Base-by-base conservation (phyloP, 2,888 invertebrate species). In the Aplocera efformata region DNA sequence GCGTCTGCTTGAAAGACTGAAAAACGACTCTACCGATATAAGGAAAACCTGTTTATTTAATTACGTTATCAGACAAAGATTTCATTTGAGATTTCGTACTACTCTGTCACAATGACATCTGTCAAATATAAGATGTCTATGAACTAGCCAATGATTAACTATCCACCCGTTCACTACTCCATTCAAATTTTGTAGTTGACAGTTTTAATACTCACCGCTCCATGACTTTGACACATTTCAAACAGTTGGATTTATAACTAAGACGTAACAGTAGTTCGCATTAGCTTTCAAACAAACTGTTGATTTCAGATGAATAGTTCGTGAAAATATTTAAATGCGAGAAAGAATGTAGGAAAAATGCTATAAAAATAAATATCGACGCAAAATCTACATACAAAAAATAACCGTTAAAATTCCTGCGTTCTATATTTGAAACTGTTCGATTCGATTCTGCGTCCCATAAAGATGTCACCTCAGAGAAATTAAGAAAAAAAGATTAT, bases 181-280 rank as follows among this genome's bases (percentile, higher is more conserved):
- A 39, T 52, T 55, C 42, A 48, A 50, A 50, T 44, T 37, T 50
- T 27, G 8, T 11, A 35, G 39, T 32, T 50, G 52, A 55, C 54
- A 55, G 44, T 42, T 42, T 27, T 48, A 52, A 55, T 42, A 32
- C 13, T 17, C 13, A 17, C 50, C 44, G 30, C 39, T 32, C 26
- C 47, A 50, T 46, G 42, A 37, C 38, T 50, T 49, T 53, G 53
- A 56, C 49, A 50, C 32, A 48, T 49, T 48, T 50, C 47, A 43
- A 50, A 43, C 47, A 50, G 39, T 10, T 21, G 47, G 48, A 53
- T 52, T 50, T 53, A 35, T 41, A 38, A 27, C 31, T 33, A 25
- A 35, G 47, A 32, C 38, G 23, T 35, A 33, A 37, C 24, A 27
- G 21, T 23, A 21, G 25, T 6, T 32, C 6, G 0, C 6, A 21